Evolutionary conservation across 1,140 invertebrate species (phyloP).

Genomic region (Leptopilina clavipes): DNA sequence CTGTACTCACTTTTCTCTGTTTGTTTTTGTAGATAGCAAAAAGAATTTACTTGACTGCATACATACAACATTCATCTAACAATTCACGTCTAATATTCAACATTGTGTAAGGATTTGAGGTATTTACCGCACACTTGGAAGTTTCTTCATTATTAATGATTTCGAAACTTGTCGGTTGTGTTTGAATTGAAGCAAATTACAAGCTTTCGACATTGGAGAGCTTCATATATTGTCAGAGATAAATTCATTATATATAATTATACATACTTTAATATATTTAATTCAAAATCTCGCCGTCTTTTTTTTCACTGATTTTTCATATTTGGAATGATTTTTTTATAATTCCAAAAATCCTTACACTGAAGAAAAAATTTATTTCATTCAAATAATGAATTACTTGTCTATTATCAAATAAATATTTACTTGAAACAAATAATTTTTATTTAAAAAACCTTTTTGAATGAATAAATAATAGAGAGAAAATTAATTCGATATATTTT

Average conservation of each 20-base stretch:
- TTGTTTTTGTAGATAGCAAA: background rate
- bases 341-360: too few species aligned
- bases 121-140: background rate
- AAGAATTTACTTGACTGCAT: background rate
- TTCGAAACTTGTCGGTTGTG: background rate
- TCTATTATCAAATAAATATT: too few species aligned
- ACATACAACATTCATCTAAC: background rate
- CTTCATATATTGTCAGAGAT: background rate
- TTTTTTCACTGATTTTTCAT: background rate
- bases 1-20: background rate
- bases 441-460: too few species aligned
- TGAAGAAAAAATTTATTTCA: too few species aligned
- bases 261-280: background rate
- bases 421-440: too few species aligned
- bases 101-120: background rate
- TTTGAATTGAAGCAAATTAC: slow-evolving; percentile 26
- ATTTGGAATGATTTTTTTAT: too few species aligned
- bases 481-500: too few species aligned
- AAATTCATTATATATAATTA: too few species aligned
- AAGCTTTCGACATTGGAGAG: background rate
- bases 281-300: background rate
- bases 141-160: slow-evolving; percentile 16
- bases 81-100: background rate
- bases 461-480: too few species aligned
- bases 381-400: too few species aligned